Evolutionary conservation across 2,113 vertebrate genomes (phyloP).

Genomic region (Platichthys stellatus): DNA sequence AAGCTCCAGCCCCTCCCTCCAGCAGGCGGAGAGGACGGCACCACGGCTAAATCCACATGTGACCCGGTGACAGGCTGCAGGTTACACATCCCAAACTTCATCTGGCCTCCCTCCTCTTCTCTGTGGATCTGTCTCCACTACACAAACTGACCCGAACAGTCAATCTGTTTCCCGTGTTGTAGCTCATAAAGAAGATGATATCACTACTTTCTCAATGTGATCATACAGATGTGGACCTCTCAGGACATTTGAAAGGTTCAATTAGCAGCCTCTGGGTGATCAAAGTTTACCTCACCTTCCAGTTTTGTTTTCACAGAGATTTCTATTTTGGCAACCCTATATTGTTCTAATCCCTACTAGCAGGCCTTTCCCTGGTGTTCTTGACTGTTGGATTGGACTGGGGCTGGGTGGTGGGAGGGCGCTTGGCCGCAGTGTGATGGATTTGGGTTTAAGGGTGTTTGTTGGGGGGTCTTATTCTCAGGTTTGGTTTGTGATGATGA

Average conservation of each 20-base stretch:
- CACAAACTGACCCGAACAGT: slow-evolving; percentile 8
- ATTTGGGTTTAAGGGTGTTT: slow-evolving; percentile 61
- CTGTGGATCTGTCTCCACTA: slow-evolving; percentile 1
- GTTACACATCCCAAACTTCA: slow-evolving; percentile 21
- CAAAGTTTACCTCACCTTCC: slow-evolving; percentile 28
- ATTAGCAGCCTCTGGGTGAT: slow-evolving; percentile 17
- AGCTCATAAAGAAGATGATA: neutral
- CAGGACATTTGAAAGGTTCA: slow-evolving; percentile 18
- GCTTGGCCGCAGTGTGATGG: slow-evolving; percentile 75
- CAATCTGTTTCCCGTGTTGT: neutral
- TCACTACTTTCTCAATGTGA: slow-evolving; percentile 2
- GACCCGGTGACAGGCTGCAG: slow-evolving; percentile 19
- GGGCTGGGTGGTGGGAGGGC: slow-evolving; percentile 58
- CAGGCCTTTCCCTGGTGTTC: slow-evolving; percentile 85
- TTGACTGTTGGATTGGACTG: slow-evolving; percentile 70
- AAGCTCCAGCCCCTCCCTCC: slow-evolving; percentile 34
- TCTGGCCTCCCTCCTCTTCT: neutral
- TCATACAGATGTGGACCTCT: slow-evolving; percentile 9
- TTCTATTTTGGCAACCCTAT: slow-evolving; percentile 98
- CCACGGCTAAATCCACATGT: slow-evolving; percentile 49
- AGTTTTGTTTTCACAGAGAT: slow-evolving; percentile 55
- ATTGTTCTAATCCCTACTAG: slow-evolving; percentile 90
- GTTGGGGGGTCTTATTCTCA: neutral
- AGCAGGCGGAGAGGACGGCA: slow-evolving; percentile 20
- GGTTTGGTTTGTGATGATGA: neutral